Evolutionary conservation across 1,140 invertebrate species (phyloP).

Genomic region (Polypedilum vanderplanki): DNA sequence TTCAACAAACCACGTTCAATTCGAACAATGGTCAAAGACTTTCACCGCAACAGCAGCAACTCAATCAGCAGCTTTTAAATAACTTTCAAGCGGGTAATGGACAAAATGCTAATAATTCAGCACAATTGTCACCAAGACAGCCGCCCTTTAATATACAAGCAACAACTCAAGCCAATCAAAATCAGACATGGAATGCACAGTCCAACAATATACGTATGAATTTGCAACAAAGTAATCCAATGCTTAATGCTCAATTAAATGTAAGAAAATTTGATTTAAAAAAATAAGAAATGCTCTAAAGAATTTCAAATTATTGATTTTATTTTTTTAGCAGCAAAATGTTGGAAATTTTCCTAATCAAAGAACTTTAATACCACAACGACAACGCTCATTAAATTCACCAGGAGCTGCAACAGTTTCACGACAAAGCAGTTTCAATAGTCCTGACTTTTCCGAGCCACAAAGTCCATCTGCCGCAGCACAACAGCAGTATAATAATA

Average conservation of each 20-base stretch:
- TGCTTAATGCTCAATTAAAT: conserved; percentile 70
- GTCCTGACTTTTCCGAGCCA: conserved; percentile 41
- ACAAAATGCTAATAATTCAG: conserved; percentile 18
- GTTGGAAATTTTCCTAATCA: conserved; percentile 35
- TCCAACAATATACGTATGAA: conserved; percentile 33
- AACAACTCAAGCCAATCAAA: conserved; percentile 20
- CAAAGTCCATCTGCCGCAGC: conserved; percentile 49
- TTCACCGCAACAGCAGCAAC: conserved; percentile 38
- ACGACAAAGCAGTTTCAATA: conserved; percentile 40
- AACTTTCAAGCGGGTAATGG: conserved; percentile 36
- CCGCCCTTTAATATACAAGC: conserved; percentile 34
- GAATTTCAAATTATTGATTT: conserved; percentile 10
- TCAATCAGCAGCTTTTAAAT: not conserved
- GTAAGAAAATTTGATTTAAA: conserved; percentile 49
- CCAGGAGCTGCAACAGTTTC: conserved; percentile 44
- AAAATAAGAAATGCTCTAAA: not conserved
- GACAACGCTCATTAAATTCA: conserved; percentile 49
- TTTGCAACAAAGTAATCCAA: conserved; percentile 65
- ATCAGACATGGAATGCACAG: conserved; percentile 29
- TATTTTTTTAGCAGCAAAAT: conserved; percentile 24
- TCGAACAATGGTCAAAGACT: not conserved
- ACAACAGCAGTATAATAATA: conserved; percentile 44
- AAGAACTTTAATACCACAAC: conserved; percentile 40
- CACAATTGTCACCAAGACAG: conserved; percentile 35
- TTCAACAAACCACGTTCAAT: conserved; percentile 23